Conservation (phyloP, 2,888 invertebrate species). For the Ectropis crepuscularia region DNA sequence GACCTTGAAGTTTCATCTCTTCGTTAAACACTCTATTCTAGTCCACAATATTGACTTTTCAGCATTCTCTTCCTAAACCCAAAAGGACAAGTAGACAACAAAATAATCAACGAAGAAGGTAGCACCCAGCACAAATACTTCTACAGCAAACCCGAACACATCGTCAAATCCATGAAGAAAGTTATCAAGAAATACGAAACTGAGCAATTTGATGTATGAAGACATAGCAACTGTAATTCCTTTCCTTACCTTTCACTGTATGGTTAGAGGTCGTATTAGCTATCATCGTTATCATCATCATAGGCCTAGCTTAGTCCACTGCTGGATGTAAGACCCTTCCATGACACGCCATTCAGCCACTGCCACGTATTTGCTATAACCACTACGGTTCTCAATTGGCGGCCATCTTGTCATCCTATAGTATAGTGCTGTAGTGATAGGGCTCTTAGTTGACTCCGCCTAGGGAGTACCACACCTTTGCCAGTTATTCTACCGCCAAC, state of each 20-base stretch:
- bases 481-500: too few relatives aligned
- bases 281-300: neutral
- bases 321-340: too few relatives aligned
- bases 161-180: conserved; percentile 79
- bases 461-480: too few relatives aligned
- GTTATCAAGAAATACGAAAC: conserved; percentile 69
- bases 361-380: too few relatives aligned
- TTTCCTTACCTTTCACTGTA: neutral
- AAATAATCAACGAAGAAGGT: conserved; percentile 85
- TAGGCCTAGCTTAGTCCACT: neutral
- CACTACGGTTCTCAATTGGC: too few relatives aligned
- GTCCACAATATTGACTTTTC: conserved; percentile 29
- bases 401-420: too few relatives aligned
- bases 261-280: too few relatives aligned
- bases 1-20: neutral
- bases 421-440: too few relatives aligned
- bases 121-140: conserved; percentile 85
- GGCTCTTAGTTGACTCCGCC: too few relatives aligned
- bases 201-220: conserved; percentile 66
- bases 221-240: conserved; percentile 34
- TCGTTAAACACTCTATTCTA: neutral
- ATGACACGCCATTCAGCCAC: too few relatives aligned
- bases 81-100: conserved; percentile 79
- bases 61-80: conserved; percentile 87
- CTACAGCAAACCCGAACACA: conserved; percentile 80